These are phyloP conservation scores for Brachypteracias leptosomus DNA, from an alignment of 2,113 vertebrate genomes.

Conservation along the genomic window DNA sequence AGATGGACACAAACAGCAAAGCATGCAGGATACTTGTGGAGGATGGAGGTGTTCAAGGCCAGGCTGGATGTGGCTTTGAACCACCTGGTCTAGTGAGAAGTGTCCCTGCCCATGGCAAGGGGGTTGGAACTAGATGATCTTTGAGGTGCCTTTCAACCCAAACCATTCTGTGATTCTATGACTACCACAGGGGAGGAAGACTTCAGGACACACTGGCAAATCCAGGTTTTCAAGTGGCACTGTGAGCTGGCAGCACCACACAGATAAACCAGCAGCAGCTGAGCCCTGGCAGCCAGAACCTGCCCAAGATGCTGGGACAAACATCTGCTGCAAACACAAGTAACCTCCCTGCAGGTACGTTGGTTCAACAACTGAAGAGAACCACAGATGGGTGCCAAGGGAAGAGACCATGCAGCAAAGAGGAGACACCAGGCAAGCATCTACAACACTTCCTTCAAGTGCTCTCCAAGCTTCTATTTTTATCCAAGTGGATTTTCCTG, in stretches of 20 bases:
- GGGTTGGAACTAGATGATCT: too few relatives aligned
- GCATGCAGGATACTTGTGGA: neutral
- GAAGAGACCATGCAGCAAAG: neutral
- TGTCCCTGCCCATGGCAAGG: too few relatives aligned
- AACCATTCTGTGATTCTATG: too few relatives aligned
- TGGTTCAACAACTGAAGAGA: neutral
- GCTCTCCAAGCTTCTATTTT: conserved; percentile 15
- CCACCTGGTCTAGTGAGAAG: too few relatives aligned
- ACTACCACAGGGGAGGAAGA: neutral
- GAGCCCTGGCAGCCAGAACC: neutral
- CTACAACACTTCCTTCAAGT: neutral
- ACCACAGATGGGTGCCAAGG: neutral
- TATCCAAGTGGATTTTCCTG: neutral
- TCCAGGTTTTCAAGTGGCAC: neutral
- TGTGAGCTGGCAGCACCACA: neutral
- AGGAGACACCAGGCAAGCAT: neutral
- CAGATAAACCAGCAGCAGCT: neutral
- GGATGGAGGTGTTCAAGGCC: too few relatives aligned
- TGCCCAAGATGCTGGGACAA: neutral
- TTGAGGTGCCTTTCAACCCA: too few relatives aligned
- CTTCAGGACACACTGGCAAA: neutral
- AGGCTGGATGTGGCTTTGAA: too few relatives aligned
- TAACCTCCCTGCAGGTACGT: neutral
- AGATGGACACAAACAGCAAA: neutral
- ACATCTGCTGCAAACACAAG: rapidly evolving